Percentiles rank a stretch among this genome's conserved stretches.
phyloP scores from a whole-genome alignment of 2,888 invertebrate genomes.

The Eristalis intricaria region DNA sequence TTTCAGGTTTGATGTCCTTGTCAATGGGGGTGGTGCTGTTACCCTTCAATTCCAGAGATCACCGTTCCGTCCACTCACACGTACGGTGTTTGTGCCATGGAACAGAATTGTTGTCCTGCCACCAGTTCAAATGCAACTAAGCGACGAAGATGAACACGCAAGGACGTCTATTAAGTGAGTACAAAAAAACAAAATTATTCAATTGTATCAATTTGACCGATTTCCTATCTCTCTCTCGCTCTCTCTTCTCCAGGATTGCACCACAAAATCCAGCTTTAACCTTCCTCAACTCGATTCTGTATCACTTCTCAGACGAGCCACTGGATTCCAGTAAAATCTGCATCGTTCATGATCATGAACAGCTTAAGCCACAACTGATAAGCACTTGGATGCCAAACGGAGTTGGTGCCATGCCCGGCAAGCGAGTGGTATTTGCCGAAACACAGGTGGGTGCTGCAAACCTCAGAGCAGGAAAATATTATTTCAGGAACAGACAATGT shows the following conservation, averaged over 20 bases:
- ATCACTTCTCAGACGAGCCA: slow-evolving; percentile 80
- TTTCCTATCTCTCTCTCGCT: slow-evolving; percentile 14
- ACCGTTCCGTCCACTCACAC: slow-evolving; percentile 93
- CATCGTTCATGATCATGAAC: slow-evolving; percentile 92
- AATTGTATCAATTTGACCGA: slow-evolving; percentile 9
- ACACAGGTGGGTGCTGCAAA: slow-evolving; percentile 87
- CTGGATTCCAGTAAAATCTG: slow-evolving; percentile 86
- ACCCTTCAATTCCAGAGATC: slow-evolving; percentile 97
- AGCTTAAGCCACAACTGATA: slow-evolving; percentile 91
- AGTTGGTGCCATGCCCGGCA: slow-evolving; percentile 91
- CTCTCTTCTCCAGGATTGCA: slow-evolving; percentile 76
- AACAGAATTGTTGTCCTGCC: slow-evolving; percentile 97
- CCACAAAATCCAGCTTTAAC: slow-evolving; percentile 80
- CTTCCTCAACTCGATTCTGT: slow-evolving; percentile 81
- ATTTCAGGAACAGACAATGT: neutral
- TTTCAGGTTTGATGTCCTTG: slow-evolving; percentile 97
- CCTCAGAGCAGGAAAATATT: neutral
- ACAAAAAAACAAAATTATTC: neutral
- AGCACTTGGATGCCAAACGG: slow-evolving; percentile 96
- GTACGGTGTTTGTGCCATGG: slow-evolving; percentile 97
- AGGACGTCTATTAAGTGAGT: slow-evolving; percentile 80
- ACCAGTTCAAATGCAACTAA: slow-evolving; percentile 92
- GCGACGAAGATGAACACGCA: slow-evolving; percentile 85
- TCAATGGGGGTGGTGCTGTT: slow-evolving; percentile 99
- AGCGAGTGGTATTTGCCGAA: slow-evolving; percentile 93